Conservation (phyloP, 2,888 invertebrate genomes). For the Orchestes rusci region DNA sequence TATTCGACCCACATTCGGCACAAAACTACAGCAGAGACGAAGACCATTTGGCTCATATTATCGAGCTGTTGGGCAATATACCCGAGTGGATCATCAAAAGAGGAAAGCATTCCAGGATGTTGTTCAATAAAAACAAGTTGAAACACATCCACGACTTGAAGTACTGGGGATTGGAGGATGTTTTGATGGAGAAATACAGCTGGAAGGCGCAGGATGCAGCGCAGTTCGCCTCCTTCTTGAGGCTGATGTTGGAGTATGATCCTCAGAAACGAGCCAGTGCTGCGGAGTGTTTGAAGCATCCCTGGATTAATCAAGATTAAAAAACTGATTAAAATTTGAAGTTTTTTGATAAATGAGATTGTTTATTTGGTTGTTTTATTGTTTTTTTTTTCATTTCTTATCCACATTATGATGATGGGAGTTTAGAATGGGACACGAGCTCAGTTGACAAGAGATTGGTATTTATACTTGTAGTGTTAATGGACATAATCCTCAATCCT, state of each 20-base stretch:
- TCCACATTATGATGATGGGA: too few relatives aligned
- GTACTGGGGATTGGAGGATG: constrained; percentile 94
- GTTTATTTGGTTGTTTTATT: too few relatives aligned
- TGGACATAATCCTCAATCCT: too few relatives aligned
- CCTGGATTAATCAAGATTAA: constrained; percentile 87
- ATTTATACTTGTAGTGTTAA: too few relatives aligned
- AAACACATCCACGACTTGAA: constrained; percentile 87
- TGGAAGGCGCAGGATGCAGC: constrained; percentile 86
- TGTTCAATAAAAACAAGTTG: constrained; percentile 91
- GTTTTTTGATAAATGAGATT: too few relatives aligned
- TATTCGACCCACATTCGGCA: constrained; percentile 98
- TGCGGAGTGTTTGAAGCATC: constrained; percentile 87
- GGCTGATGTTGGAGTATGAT: constrained; percentile 96
- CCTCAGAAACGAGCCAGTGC: constrained; percentile 90
- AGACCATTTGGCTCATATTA: constrained; percentile 98
- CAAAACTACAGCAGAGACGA: constrained; percentile 96
- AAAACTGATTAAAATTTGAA: too few relatives aligned
- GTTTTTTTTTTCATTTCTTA: too few relatives aligned
- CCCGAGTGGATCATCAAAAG: constrained; percentile 87
- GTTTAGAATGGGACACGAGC: too few relatives aligned
- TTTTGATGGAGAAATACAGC: constrained; percentile 93
- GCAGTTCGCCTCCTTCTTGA: constrained; percentile 88
- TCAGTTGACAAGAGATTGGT: too few relatives aligned
- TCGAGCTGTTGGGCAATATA: constrained; percentile 94
- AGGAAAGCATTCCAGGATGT: constrained; percentile 88